Conservation (phyloP, 2,888 invertebrate genomes). For the Ligdia adustata region DNA sequence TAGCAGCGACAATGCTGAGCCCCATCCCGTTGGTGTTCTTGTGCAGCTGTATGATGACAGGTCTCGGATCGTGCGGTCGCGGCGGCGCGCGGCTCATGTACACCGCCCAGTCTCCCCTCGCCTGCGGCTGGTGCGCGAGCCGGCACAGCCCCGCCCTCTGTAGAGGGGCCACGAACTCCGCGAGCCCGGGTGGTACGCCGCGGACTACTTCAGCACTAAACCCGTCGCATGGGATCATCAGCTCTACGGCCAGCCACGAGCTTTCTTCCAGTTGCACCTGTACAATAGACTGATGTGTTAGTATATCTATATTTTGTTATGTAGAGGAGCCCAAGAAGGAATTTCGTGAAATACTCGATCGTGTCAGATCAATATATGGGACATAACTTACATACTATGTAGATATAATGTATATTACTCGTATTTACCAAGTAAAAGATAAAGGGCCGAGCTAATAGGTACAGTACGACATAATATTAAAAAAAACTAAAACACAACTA, state of each 20-base stretch:
- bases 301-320: no score
- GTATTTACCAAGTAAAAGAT: no score
- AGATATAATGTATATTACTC: no score
- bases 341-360: no score
- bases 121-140: slow-evolving; percentile 94
- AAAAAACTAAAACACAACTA: no score
- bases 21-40: slow-evolving; percentile 99
- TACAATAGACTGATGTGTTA: not conserved
- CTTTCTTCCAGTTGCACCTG: slow-evolving; percentile 94
- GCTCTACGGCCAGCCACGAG: slow-evolving; percentile 93
- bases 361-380: no score
- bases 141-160: slow-evolving; percentile 94
- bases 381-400: no score
- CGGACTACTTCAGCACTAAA: slow-evolving; percentile 98
- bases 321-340: no score
- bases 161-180: slow-evolving; percentile 93
- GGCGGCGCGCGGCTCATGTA: slow-evolving; percentile 91
- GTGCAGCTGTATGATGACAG: slow-evolving; percentile 94
- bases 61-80: slow-evolving; percentile 84
- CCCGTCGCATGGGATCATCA: slow-evolving; percentile 98
- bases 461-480: no score
- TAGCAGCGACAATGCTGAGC: slow-evolving; percentile 98
- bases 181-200: slow-evolving; percentile 96
- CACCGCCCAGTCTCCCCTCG: slow-evolving; percentile 97
- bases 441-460: no score